Conservation (phyloP, 2,797 vertebrate genomes). For the Syngnathus rostellatus region DNA sequence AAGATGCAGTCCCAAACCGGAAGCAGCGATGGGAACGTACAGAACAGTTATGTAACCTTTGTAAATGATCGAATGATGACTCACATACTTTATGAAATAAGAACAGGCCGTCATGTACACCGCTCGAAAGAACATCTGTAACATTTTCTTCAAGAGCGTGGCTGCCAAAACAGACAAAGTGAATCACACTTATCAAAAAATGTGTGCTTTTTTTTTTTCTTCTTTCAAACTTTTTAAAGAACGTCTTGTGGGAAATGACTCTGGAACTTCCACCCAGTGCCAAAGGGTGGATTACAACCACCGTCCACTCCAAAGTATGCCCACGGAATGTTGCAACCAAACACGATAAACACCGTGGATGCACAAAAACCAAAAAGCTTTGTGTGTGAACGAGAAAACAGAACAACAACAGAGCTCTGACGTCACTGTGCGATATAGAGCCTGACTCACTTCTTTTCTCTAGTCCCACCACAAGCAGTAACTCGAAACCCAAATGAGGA, state of each 20-base stretch:
- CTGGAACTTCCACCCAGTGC: too few relatives aligned
- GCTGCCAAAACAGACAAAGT: constrained; percentile 14
- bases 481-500: constrained; percentile 31
- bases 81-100: constrained; percentile 34
- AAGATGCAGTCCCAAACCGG: not conserved
- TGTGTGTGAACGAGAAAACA: constrained; percentile 28
- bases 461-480: constrained; percentile 12
- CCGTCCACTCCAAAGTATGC: too few relatives aligned
- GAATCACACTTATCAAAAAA: too few relatives aligned
- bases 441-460: constrained; percentile 31
- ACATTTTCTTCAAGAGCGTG: constrained; percentile 35
- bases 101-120: constrained; percentile 9
- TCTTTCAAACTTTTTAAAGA: too few relatives aligned
- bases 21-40: constrained; percentile 16
- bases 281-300: too few relatives aligned
- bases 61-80: constrained; percentile 39
- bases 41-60: constrained; percentile 43
- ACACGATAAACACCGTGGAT: constrained; percentile 9
- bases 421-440: constrained; percentile 32
- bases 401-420: constrained; percentile 39
- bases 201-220: too few relatives aligned
- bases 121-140: constrained; percentile 27
- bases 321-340: constrained; percentile 12
- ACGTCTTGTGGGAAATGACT: too few relatives aligned
- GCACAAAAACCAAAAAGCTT: constrained; percentile 14